Evolutionary conservation across 2,113 vertebrate species (phyloP), one percentile per base, ranked within the genome.

Genomic region (Pterophyllum scalare): DNA sequence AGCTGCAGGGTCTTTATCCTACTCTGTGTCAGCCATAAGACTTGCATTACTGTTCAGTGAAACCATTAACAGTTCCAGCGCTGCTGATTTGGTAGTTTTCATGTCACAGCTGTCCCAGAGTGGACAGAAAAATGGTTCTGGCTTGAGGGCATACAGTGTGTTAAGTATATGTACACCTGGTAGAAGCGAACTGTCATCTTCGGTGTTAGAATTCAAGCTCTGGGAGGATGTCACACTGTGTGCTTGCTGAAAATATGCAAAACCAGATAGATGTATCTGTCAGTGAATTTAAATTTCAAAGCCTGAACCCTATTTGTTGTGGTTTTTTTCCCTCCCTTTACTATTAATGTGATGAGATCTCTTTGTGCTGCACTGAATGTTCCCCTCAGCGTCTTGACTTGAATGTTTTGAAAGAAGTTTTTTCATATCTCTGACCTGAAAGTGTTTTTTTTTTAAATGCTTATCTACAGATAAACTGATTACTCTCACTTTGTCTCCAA

Each of bases 21-120:
- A 2, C 58, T 82, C 81, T 65, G 43, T 89, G 84, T 83, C 89
- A 76, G 24, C 54, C 40, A 14, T 13, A 26, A 87, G 78, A 84
- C 78, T 81, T 80, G 83, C 65, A 77, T 89, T 88, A 85, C 67
- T 82, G 81, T 35, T 92, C 89, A 89, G 17, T 81, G 88, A 87
- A 86, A 88, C 88, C 49, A 78, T 76, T 86, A 85, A 87, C 74
- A 3, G 89, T 83, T 82, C 77, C 77, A 4, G 49, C 3, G 56
- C 75, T 89, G 88, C 89, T 84, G 92, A 89, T 92, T 89, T 84
- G 80, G 64, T 84, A 17, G 65, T 89, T 90, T 89, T 89, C 77
- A 83, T 86, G 87, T 80, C 89, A 82, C 3, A 10, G 59, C n/a
- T 35, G 77, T 88, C 75, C 87, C 54, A 59, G 59, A 79, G 59